Evolutionary conservation across 2,113 vertebrate species (phyloP), one percentile per base, ranked within the genome.

Genomic region (Mormoops blainvillei): DNA sequence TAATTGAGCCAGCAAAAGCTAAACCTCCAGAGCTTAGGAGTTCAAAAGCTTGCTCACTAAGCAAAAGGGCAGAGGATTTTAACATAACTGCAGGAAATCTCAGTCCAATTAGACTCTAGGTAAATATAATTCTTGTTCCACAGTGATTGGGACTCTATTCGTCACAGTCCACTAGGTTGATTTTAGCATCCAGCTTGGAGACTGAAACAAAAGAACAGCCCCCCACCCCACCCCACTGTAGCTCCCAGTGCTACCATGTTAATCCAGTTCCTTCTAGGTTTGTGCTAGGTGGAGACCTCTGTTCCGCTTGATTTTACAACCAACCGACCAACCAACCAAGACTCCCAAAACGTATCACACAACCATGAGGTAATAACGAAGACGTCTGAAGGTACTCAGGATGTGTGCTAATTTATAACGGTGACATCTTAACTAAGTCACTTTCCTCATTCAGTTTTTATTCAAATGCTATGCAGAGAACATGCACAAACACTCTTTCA

Each of bases 1-100:
- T 96, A 97, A 97, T 94, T 96, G 96, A 63, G 38, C 92, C 95
- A 87, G 84, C 56, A 87, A 95, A 97, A 97, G 68, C 38, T 81
- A 92, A 97, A 83, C 71, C 97, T 95, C 90, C 14, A 77, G 94
- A 92, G 97, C 87, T 82, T 84, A 10, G 28, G 83, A 96, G 95
- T 89, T 96, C 97, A 97, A 96, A 91, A 7, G 10, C 41, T 78
- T 82, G 90, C 92, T 95, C 81, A 65, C 94, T 94, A 97, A 97
- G 88, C 63, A 92, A 94, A 96, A 45, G 71, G 96, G 68, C 90
- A 68, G 67, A 67, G 84, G 88, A 87, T 91, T 96, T 96, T 71
- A 73, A 93, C 50, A 26, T 4, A 94, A 84, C 89, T 80, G 76
- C 80, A 92, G 95, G 89, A 94, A 95, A 87, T 88, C 96, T 95